These are phyloP conservation scores for Incurvaria masculella DNA, from an alignment of 2,888 invertebrate genomes.

Conservation along the genomic window DNA sequence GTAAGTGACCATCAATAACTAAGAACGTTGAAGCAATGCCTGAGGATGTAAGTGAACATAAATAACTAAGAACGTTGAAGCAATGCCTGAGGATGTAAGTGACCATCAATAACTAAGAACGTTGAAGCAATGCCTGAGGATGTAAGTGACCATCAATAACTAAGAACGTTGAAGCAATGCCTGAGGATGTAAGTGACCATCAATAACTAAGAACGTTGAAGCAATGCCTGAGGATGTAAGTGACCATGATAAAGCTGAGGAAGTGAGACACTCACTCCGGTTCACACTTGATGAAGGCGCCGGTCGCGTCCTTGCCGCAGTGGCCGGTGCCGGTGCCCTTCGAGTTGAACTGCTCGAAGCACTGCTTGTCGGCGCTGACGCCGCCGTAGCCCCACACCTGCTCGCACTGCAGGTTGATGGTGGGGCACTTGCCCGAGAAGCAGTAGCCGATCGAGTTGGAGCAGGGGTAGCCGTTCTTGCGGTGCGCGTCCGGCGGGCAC, in stretches of 20 bases:
- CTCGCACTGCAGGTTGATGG: conserved; percentile 84
- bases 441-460: conserved; percentile 75
- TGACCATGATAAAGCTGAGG: neutral
- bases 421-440: conserved; percentile 90
- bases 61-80: too few species aligned
- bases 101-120: too few species aligned
- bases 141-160: too few species aligned
- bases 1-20: too few species aligned
- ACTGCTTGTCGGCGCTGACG: conserved; percentile 77
- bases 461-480: conserved; percentile 92
- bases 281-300: conserved; percentile 83
- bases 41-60: too few species aligned
- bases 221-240: too few species aligned
- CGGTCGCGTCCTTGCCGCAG: conserved; percentile 82
- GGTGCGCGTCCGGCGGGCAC: conserved; percentile 86
- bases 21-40: too few species aligned
- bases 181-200: too few species aligned
- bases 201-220: too few species aligned
- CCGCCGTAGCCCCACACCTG: conserved; percentile 92
- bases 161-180: too few species aligned
- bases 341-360: conserved; percentile 93
- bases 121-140: too few species aligned
- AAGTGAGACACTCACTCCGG: conserved; percentile 73
- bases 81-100: too few species aligned
- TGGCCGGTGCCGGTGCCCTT: conserved; percentile 95